Percentiles rank a stretch among this genome's conserved stretches.
Evolutionary conservation across 1,140 invertebrate genomes (phyloP).

Genomic region (Nephila pilipes): DNA sequence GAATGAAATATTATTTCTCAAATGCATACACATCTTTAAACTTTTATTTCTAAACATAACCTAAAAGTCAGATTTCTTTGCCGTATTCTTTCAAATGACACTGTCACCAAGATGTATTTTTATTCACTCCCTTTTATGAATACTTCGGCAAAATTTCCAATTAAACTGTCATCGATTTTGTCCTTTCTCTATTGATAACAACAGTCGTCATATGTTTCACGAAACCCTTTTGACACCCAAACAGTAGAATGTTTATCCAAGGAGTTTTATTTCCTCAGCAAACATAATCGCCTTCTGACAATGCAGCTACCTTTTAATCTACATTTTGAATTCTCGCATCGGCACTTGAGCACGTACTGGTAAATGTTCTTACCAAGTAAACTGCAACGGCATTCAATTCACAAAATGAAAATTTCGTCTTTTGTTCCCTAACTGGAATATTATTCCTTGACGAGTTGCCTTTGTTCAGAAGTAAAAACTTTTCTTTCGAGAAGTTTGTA

Average conservation of each 20-base stretch:
- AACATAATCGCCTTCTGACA: not conserved
- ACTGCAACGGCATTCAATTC: not conserved
- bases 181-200: not conserved
- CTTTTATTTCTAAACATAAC: too few species aligned
- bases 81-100: too few species aligned
- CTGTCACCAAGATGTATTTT: too few species aligned
- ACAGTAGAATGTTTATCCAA: not conserved
- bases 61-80: too few species aligned
- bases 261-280: not conserved
- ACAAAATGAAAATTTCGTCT: not conserved
- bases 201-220: not conserved
- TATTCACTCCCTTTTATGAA: not conserved
- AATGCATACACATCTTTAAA: too few species aligned
- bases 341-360: not conserved
- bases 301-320: not conserved
- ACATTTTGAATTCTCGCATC: not conserved
- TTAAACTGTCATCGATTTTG: conserved; percentile 20
- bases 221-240: not conserved
- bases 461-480: not conserved
- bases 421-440: not conserved
- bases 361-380: not conserved
- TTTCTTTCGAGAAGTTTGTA: too few species aligned
- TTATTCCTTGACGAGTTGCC: not conserved
- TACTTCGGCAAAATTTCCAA: not conserved
- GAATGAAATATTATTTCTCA: too few species aligned